Evolutionary conservation across 1,140 invertebrate genomes (phyloP), one percentile per base, ranked within the genome.

Genomic region (Micrasema minimum): DNA sequence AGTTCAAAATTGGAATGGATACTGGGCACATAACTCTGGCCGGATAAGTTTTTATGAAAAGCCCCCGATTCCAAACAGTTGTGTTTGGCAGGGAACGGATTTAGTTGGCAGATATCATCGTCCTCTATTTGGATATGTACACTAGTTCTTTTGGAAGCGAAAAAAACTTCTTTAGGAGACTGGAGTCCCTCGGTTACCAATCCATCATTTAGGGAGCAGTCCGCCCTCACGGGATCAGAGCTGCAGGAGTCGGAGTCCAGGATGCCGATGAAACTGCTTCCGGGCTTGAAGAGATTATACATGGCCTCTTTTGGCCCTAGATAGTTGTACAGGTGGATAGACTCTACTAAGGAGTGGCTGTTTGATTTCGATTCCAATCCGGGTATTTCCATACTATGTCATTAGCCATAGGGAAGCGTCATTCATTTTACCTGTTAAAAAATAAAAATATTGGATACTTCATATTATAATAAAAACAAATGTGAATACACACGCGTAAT

Each of bases 151-250:
- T 45, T 51, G 14, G 26, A 38, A 31, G 20, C 2, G 41, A 59
- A 35, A 20, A n/a, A 26, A 55, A 37, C 37, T 18, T 67, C 66
- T 22, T 41, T 45, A 12, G 66, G 50, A 6, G 31, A 57, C 11
- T 31, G 12, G 2, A 59, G 12, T 20, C 55, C 55, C 11, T 11
- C 18, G 6, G 55, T 41, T 14, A n/a, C 55, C 38, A 50, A 23
- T 41, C 35, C 59, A n/a, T 70, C 57, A n/a, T 65, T 71, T 20
- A 69, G 67, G 57, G 55, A 51, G 67, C 41, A 41, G 45, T 69
- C 67, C 10, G 67, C 67, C 14, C 67, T 55, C 20, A 69, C 22
- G 23, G 57, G 45, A 45, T 61, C 55, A 7, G 55, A 59, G 57
- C 22, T 35, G 18, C 41, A 51, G 7, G 38, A 41, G 26, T 57